A percentile compares a stretch with the other conserved stretches of the same genome.
Conservation (phyloP, 2,797 vertebrate species). For the Chelon labrosus region DNA sequence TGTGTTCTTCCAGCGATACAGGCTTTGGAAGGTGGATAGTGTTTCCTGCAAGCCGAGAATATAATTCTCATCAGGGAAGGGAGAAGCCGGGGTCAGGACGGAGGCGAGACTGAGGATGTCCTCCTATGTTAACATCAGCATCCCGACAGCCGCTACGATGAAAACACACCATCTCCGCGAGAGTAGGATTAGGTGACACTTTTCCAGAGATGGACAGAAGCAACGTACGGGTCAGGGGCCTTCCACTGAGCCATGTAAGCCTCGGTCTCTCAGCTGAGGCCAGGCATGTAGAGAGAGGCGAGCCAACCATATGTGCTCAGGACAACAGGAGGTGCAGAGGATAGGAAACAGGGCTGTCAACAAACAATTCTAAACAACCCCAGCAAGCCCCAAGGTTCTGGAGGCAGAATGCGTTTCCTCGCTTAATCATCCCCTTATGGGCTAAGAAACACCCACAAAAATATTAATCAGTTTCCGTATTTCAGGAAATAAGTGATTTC, state of each 20-base stretch:
- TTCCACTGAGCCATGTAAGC: constrained; percentile 69
- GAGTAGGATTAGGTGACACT: constrained; percentile 21
- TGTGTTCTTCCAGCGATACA: constrained; percentile 47
- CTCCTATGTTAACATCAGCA: constrained; percentile 16
- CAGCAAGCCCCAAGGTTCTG: constrained; percentile 60
- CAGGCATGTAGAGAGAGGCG: constrained; percentile 53
- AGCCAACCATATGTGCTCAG: constrained; percentile 70
- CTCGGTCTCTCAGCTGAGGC: constrained; percentile 59
- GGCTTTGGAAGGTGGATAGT: constrained; percentile 52
- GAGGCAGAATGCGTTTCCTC: constrained; percentile 51
- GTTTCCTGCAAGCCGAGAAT: constrained; percentile 61
- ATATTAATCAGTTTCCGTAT: constrained; percentile 23
- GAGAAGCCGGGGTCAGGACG: constrained; percentile 49
- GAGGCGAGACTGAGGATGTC: constrained; percentile 55
- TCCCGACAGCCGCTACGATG: neutral
- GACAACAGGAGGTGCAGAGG: constrained; percentile 72
- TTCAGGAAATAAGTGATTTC: constrained; percentile 44
- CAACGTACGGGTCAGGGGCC: constrained; percentile 60
- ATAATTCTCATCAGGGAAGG: constrained; percentile 44
- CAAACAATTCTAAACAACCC: constrained; percentile 78
- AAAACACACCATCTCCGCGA: neutral
- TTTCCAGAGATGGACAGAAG: constrained; percentile 68
- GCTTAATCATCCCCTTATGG: constrained; percentile 73
- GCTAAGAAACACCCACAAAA: constrained; percentile 40
- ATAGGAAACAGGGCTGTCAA: constrained; percentile 77